Conservation (phyloP, 92 coral and sea anemone species). For the Siderastrea siderea region DNA sequence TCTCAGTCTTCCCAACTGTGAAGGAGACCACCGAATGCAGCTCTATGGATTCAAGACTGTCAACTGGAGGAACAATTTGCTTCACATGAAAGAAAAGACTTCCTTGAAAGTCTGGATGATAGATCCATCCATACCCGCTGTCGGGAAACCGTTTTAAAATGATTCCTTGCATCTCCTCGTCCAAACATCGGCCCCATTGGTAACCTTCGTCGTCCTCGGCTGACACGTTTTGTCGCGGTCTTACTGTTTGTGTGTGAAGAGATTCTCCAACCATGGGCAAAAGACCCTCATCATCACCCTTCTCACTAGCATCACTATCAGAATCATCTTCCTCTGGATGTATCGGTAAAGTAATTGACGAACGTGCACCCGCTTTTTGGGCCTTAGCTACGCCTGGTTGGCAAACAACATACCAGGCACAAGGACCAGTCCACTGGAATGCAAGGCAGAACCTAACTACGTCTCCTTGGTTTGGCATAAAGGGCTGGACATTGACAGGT, state of each 20-base stretch:
- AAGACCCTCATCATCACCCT: conserved; percentile 44
- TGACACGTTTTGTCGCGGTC: neutral
- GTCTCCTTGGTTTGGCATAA: conserved; percentile 80
- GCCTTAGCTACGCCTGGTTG: conserved; percentile 52
- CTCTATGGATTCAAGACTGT: conserved; percentile 37
- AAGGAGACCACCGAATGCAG: conserved; percentile 62
- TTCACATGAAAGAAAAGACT: conserved; percentile 72
- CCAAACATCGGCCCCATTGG: conserved; percentile 55
- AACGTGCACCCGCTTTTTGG: conserved; percentile 61
- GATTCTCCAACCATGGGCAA: conserved; percentile 63
- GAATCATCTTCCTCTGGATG: conserved; percentile 35
- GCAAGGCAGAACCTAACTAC: conserved; percentile 76
- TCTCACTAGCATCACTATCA: conserved; percentile 56
- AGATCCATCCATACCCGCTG: conserved; percentile 65
- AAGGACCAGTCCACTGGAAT: conserved; percentile 85
- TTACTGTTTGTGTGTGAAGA: conserved; percentile 33
- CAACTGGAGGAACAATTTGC: conserved; percentile 78
- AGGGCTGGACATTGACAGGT: conserved; percentile 76
- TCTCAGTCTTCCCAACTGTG: conserved; percentile 58
- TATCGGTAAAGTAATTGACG: conserved; percentile 21
- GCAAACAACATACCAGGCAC: conserved; percentile 79
- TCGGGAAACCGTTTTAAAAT: conserved; percentile 21
- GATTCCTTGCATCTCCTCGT: conserved; percentile 68
- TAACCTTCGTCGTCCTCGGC: conserved; percentile 8
- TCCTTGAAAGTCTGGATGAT: conserved; percentile 54